phyloP scores from a whole-genome alignment of 2,888 invertebrate species.

The Drosophila flavopinicola region DNA sequence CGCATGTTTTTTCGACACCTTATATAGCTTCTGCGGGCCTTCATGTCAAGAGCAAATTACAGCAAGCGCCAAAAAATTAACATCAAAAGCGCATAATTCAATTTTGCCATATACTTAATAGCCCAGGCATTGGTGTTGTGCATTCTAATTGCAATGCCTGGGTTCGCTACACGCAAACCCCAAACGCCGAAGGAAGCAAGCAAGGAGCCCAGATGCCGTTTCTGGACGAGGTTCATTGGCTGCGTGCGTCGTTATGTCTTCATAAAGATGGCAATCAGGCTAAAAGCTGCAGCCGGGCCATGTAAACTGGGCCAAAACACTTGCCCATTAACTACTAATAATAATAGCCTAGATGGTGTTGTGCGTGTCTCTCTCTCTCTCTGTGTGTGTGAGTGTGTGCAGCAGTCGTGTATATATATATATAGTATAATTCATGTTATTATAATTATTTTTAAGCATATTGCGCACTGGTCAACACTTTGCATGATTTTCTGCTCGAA shows the following conservation, averaged over 20 bases:
- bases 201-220: constrained; percentile 29
- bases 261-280: constrained; percentile 74
- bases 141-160: constrained; percentile 70
- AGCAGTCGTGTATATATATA: constrained; percentile 9
- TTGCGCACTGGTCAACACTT: constrained; percentile 67
- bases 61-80: constrained; percentile 60
- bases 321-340: constrained; percentile 61
- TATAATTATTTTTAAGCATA: constrained; percentile 77
- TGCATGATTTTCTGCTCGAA: constrained; percentile 75
- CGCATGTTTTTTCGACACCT: constrained; percentile 2
- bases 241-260: constrained; percentile 72
- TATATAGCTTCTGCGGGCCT: not conserved
- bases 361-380: constrained; percentile 5
- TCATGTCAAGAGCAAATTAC: constrained; percentile 59
- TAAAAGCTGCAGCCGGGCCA: constrained; percentile 48
- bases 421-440: constrained; percentile 69
- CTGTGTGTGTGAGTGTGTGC: constrained; percentile 17
- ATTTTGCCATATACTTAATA: constrained; percentile 52
- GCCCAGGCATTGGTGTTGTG: constrained; percentile 41
- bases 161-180: constrained; percentile 40
- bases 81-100: constrained; percentile 55
- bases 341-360: constrained; percentile 46
- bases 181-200: constrained; percentile 5
- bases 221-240: constrained; percentile 43
- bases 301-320: constrained; percentile 73